Percentiles rank a stretch among this genome's conserved stretches.
These are phyloP conservation scores for Typhlichthys eigenmanni DNA, from an alignment of 2,797 vertebrate species.

Conservation along the genomic window DNA sequence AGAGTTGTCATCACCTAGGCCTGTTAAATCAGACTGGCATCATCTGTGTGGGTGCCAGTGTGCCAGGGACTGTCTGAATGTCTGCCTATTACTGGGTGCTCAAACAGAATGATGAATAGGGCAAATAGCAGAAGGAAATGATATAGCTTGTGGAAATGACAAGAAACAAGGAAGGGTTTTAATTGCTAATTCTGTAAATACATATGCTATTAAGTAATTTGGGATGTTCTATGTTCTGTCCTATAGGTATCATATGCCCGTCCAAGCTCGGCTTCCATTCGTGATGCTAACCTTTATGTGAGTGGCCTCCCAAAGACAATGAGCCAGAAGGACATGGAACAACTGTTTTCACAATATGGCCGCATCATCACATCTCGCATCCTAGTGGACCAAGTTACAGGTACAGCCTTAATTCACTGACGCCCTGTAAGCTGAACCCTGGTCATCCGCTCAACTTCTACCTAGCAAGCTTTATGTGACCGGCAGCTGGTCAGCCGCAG, in stretches of 20 bases:
- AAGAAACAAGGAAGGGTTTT: background rate
- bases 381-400: constrained; percentile 91
- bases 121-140: too few relatives aligned
- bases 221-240: constrained; percentile 8
- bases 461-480: background rate
- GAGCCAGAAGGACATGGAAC: constrained; percentile 98
- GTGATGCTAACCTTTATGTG: constrained; percentile 95
- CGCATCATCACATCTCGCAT: constrained; percentile 97
- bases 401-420: constrained; percentile 65
- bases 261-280: constrained; percentile 94
- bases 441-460: constrained; percentile 3
- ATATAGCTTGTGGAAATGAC: background rate
- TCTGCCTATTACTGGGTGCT: constrained; percentile 26
- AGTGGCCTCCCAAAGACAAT: constrained; percentile 94
- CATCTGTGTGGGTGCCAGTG: constrained; percentile 35
- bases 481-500: background rate
- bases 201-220: background rate
- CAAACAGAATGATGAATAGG: constrained; percentile 40
- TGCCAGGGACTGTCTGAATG: constrained; percentile 20
- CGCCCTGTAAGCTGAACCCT: constrained; percentile 10
- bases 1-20: constrained; percentile 39
- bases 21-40: constrained; percentile 39
- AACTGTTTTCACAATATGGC: constrained; percentile 94
- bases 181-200: too few relatives aligned
- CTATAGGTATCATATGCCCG: constrained; percentile 91